Conservation (phyloP, 2,888 invertebrate genomes). For the Ennomos erosarius region DNA sequence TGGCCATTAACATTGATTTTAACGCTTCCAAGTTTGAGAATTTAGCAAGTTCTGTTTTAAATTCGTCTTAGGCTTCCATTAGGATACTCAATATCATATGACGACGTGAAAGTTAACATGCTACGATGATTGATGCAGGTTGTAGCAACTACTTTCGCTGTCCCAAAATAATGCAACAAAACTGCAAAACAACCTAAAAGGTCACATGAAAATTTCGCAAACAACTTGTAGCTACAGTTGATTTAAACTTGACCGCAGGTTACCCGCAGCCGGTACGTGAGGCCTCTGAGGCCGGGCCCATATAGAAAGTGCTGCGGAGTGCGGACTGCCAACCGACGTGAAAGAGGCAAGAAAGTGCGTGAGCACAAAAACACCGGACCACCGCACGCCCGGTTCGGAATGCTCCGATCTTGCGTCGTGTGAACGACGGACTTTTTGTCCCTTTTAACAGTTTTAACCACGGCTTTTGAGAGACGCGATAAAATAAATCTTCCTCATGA, state of each 20-base stretch:
- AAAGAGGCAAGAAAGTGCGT: slow-evolving; percentile 76
- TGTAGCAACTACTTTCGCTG: slow-evolving; percentile 30
- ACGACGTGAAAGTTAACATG: slow-evolving; percentile 6
- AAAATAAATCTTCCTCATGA: slow-evolving; percentile 30
- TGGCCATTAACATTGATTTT: neutral
- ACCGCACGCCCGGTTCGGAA: slow-evolving; percentile 57
- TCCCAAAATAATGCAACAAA: slow-evolving; percentile 23
- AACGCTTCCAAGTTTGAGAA: neutral
- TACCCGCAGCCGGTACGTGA: slow-evolving; percentile 43
- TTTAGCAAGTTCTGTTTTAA: too few relatives aligned
- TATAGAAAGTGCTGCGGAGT: slow-evolving; percentile 66
- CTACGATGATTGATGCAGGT: slow-evolving; percentile 11
- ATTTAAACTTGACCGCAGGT: slow-evolving; percentile 34
- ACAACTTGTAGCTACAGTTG: slow-evolving; percentile 30
- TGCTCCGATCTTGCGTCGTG: slow-evolving; percentile 48
- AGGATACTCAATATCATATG: neutral
- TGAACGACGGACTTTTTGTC: slow-evolving; percentile 37
- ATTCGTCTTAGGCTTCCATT: too few relatives aligned
- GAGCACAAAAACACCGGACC: slow-evolving; percentile 65
- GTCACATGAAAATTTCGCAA: slow-evolving; percentile 31
- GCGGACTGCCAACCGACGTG: slow-evolving; percentile 41
- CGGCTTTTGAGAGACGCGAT: slow-evolving; percentile 25
- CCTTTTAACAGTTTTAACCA: slow-evolving; percentile 35
- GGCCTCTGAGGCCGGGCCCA: slow-evolving; percentile 45
- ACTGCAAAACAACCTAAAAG: slow-evolving; percentile 27